phyloP scores from a whole-genome alignment of 1,140 invertebrate genomes.

The Ceratosolen solmsi region DNA sequence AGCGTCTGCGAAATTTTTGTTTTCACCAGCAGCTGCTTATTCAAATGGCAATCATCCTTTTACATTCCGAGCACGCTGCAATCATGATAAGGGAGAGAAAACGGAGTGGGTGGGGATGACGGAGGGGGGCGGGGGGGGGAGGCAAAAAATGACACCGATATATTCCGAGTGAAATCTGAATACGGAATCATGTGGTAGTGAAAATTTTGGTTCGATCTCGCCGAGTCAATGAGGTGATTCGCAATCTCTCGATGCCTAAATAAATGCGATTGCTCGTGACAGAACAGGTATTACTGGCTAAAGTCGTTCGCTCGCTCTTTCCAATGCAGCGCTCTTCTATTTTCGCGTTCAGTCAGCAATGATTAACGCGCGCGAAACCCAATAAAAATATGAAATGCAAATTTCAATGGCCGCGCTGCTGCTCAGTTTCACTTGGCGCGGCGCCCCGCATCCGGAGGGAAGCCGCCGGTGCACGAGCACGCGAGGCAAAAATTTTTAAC shows the following conservation, averaged over 20 bases:
- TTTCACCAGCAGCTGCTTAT: neutral
- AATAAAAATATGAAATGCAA: constrained; percentile 52
- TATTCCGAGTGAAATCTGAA: neutral
- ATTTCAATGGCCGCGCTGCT: neutral
- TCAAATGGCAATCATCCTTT: neutral
- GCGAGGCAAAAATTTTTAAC: constrained; percentile 29
- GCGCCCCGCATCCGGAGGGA: neutral
- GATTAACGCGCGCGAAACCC: constrained; percentile 38
- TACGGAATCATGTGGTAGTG: neutral
- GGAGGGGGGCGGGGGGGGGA: too few species aligned
- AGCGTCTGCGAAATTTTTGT: neutral
- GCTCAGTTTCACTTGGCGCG: constrained; percentile 24
- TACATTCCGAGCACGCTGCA: neutral
- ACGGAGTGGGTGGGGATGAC: neutral
- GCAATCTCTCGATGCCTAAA: neutral
- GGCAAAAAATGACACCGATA: neutral
- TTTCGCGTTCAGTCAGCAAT: constrained; percentile 29
- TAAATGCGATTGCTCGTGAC: neutral
- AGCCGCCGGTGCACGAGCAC: neutral
- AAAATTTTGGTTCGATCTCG: constrained; percentile 10
- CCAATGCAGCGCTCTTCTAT: neutral
- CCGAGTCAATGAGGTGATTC: neutral
- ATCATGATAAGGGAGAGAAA: neutral
- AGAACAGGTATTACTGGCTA: constrained; percentile 41
- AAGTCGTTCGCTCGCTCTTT: constrained; percentile 28